Evolutionary conservation across 2,888 invertebrate genomes (phyloP), one percentile per base, ranked within the genome.

Genomic region (Acanthoscelides obtectus): DNA sequence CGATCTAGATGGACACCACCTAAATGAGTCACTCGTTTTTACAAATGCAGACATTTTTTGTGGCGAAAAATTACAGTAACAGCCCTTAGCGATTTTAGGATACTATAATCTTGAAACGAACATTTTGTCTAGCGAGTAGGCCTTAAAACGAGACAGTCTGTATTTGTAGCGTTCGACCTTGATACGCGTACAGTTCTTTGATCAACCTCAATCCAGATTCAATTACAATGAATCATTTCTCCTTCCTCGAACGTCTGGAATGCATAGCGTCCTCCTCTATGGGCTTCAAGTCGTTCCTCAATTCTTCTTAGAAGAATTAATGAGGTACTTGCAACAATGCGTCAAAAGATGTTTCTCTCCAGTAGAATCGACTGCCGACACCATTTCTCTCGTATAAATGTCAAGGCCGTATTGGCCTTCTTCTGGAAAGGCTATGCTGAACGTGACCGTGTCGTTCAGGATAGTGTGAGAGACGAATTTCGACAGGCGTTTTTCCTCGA

Each of bases 321-420:
- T 97, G 84, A 99, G 91, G 88, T 99, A 99, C 89, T 99, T 99
- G 91, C 99, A 99, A 86, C 99, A 98, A 84, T 99, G 99, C 1
- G 99, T 98, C 73, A 99, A 90, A 72, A 98, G 88, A 83, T 97
- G 96, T 83, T 96, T 97, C 84, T 96, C 96, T 4, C 91, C 91
- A 0, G 91, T 89, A 74, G 90, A 89, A 69, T 87, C 87, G 74
- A 86, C 82, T 68, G 80, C 75, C 3, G 86, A 80, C 3, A 86
- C 87, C 83, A 93, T 91, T 85, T 98, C 98, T 72, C 98, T 89
- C 0, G 99, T 99, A 86, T 99, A 99, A 77, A 99, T 94, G 84
- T 99, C 99, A 78, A 99, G 88, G 1, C 99, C 99, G 85, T 98
- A 99, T 87, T 99, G 99, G 69, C 98, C 98, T 87, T 93, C 93